A percentile compares a stretch with the other conserved stretches of the same genome.
Conservation (phyloP, 2,113 vertebrate species). For the Corythaixoides concolor region DNA sequence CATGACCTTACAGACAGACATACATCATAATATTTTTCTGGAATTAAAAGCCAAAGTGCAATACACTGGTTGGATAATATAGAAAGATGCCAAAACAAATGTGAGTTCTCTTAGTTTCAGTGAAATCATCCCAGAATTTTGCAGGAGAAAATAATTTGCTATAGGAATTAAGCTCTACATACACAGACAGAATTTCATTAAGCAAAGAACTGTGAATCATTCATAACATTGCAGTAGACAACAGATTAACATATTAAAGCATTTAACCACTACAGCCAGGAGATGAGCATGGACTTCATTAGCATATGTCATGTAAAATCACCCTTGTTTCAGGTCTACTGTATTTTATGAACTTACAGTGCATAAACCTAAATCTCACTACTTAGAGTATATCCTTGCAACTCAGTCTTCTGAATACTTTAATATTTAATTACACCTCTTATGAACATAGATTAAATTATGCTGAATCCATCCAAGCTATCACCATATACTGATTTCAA, state of each 20-base stretch:
- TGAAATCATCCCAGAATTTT: not conserved
- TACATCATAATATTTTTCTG: not conserved
- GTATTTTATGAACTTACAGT: not conserved
- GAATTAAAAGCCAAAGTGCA: not conserved
- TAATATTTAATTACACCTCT: conserved; percentile 4
- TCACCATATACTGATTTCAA: conserved; percentile 10
- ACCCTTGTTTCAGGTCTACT: conserved; percentile 3
- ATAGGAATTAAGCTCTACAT: not conserved
- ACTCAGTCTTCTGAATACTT: conserved; percentile 1
- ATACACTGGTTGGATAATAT: not conserved
- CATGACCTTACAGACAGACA: not conserved
- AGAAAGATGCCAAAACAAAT: not conserved
- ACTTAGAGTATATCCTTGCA: not conserved
- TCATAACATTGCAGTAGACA: not conserved
- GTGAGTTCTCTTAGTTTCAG: not conserved
- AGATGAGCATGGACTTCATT: not conserved
- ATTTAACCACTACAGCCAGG: not conserved
- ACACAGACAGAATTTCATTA: not conserved
- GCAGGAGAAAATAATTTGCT: not conserved
- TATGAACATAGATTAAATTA: not conserved
- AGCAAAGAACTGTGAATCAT: conserved; percentile 2
- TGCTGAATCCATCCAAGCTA: conserved; percentile 4
- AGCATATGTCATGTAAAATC: not conserved
- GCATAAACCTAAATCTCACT: not conserved
- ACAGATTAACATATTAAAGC: conserved; percentile 24